Evolutionary conservation across 2,888 invertebrate species (phyloP).

Genomic region (Aporophyla nigra): DNA sequence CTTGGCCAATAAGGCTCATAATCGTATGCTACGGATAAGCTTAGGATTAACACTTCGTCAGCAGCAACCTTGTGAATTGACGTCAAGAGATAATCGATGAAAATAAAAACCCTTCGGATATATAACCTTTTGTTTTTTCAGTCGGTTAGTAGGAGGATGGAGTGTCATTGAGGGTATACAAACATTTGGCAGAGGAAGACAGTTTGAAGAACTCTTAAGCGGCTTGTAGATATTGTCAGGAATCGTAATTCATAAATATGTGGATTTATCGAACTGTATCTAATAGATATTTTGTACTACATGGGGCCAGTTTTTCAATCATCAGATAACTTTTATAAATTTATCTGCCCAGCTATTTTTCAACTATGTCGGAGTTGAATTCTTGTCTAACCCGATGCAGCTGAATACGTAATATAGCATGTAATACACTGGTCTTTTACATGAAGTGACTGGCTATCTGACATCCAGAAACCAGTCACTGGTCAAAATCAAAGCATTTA

Average conservation of each 20-base stretch:
- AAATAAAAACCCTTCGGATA: constrained; percentile 33
- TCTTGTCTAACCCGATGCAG: too few relatives aligned
- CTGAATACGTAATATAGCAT: too few relatives aligned
- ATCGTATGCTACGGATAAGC: constrained; percentile 24
- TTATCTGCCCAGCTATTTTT: too few relatives aligned
- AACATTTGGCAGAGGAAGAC: constrained; percentile 12
- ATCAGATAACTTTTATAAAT: too few relatives aligned
- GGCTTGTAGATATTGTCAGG: background rate
- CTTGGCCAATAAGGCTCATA: constrained; percentile 19
- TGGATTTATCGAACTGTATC: background rate
- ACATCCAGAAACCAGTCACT: too few relatives aligned
- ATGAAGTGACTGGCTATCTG: too few relatives aligned
- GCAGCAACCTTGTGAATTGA: constrained; percentile 43
- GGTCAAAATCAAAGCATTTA: too few relatives aligned
- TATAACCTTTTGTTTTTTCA: constrained; percentile 15
- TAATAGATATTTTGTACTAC: too few relatives aligned
- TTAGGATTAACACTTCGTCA: constrained; percentile 44
- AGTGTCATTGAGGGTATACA: background rate
- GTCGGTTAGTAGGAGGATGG: background rate
- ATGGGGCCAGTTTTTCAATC: too few relatives aligned
- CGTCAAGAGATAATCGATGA: constrained; percentile 59
- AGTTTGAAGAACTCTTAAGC: background rate
- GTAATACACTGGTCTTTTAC: too few relatives aligned
- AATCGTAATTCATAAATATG: constrained; percentile 2
- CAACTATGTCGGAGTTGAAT: too few relatives aligned